Evolutionary conservation across 2,888 invertebrate genomes (phyloP).

Genomic region (Sceliomorpha sp.): DNA sequence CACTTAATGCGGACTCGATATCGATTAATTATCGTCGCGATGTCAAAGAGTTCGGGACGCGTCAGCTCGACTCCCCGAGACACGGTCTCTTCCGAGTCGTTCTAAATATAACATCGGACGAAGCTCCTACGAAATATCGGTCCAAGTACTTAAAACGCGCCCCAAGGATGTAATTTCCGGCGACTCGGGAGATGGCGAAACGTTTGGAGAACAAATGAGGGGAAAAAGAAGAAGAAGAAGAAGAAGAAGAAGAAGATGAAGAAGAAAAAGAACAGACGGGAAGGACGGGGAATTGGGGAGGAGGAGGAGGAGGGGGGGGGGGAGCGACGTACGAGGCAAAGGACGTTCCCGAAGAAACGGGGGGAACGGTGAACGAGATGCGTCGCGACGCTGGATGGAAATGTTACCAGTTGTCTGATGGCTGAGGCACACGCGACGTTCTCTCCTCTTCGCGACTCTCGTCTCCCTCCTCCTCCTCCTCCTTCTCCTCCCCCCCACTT

Average conservation of each 20-base stretch:
- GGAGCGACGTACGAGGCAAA: conserved; percentile 24
- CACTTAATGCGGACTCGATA: too few relatives aligned
- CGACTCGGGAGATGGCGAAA: conserved; percentile 49
- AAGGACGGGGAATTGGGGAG: conserved; percentile 25
- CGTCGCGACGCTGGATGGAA: conserved; percentile 57
- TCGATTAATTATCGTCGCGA: too few relatives aligned
- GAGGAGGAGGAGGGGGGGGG: conserved; percentile 18
- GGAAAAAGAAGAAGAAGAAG: conserved; percentile 22
- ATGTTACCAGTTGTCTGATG: conserved; percentile 44
- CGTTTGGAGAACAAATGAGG: conserved; percentile 47
- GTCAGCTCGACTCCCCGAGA: too few relatives aligned
- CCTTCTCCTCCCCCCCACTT: too few relatives aligned
- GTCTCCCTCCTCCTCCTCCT: too few relatives aligned
- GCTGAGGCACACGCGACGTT: conserved; percentile 47
- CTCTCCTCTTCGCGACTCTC: too few relatives aligned
- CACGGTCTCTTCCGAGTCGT: too few relatives aligned
- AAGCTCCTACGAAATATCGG: conserved; percentile 50
- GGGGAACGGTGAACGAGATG: conserved; percentile 46
- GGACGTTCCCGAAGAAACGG: conserved; percentile 44
- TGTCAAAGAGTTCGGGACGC: too few relatives aligned
- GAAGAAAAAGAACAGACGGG: conserved; percentile 21
- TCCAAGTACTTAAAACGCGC: conserved; percentile 54
- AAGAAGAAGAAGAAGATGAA: neutral
- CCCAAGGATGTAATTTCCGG: conserved; percentile 54
- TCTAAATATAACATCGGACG: too few relatives aligned